Base-by-base conservation (phyloP, 2,888 invertebrate genomes). In the Drosophila lutescens region DNA sequence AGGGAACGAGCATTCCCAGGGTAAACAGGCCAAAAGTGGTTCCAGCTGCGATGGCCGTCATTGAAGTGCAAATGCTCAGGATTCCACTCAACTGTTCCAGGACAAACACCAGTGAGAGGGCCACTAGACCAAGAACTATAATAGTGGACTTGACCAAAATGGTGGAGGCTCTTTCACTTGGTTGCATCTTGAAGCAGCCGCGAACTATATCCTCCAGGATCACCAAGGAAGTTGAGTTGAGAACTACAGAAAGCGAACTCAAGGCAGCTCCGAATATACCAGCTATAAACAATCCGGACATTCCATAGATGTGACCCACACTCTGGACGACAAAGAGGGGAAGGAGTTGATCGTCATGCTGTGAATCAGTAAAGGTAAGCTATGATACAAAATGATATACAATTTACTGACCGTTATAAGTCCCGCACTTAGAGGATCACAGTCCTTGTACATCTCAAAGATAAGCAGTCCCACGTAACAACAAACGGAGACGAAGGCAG, bases 261-360 rank as follows among this genome's bases (percentile, higher is more conserved):
- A 98, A 93, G 2, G 97, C 97, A 15, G 97, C 98, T 46, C 97
- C 97, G 90, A 98, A 98, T 4, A 98, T 95, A 13, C 97, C 91
- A 20, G 98, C 96, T 4, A 98, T 94, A 89, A 98, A 98, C 7
- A 98, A 94, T 0, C 98, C 98, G 0, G 97, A 94, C 51, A 98
- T 92, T 0, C 98, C 98, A 5, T 95, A 95, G 38, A 96, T 90
- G 76, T 94, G 92, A 6, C 94, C 94, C 23, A 97, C 94, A 34
- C 95, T 94, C 90, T 96, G 95, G 92, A 97, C 96, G 50, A 97
- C 97, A 91, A 96, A 97, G 47, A 97, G 94, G 0, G 97, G 97
- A 74, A 98, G 93, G 34, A 98, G 92, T 91, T 97, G 95, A 92
- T 96, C 96, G 74, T 95, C 95, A 9, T 95, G 94, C 55, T 93